phyloP scores from a whole-genome alignment of 2,797 vertebrate genomes.

The Oreochromis mossambicus region DNA sequence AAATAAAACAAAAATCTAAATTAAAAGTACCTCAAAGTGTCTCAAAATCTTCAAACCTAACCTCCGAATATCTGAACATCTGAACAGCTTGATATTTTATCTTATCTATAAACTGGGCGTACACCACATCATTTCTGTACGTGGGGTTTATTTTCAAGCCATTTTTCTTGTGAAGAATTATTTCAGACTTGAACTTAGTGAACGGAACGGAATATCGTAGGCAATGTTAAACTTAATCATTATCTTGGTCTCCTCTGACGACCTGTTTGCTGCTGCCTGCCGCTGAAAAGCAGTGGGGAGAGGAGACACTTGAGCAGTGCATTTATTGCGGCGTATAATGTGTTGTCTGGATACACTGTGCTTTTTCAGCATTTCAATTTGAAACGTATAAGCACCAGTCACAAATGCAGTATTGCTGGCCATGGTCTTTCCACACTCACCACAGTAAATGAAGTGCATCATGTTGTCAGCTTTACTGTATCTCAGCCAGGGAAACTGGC shows the following conservation, averaged over 20 bases:
- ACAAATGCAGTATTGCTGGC: background rate
- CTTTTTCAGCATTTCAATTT: background rate
- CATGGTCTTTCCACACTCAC: background rate
- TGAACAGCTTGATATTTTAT: background rate
- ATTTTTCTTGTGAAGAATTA: background rate
- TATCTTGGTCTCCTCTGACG: background rate
- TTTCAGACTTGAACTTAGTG: background rate
- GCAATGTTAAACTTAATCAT: background rate
- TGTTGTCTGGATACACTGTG: background rate
- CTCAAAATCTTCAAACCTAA: background rate
- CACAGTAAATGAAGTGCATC: background rate
- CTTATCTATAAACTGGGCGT: background rate
- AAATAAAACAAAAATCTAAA: background rate
- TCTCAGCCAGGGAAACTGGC: background rate
- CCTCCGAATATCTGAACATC: background rate
- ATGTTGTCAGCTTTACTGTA: background rate
- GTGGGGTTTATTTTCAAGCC: background rate
- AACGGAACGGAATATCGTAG: background rate
- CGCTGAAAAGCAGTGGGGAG: too few relatives aligned
- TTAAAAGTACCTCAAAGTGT: background rate
- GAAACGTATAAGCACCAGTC: background rate
- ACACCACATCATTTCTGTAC: background rate
- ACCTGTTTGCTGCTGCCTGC: background rate
- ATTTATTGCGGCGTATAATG: background rate
- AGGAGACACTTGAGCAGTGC: background rate